Evolutionary conservation across 2,797 vertebrate genomes (phyloP).

Genomic region (Gila robusta): DNA sequence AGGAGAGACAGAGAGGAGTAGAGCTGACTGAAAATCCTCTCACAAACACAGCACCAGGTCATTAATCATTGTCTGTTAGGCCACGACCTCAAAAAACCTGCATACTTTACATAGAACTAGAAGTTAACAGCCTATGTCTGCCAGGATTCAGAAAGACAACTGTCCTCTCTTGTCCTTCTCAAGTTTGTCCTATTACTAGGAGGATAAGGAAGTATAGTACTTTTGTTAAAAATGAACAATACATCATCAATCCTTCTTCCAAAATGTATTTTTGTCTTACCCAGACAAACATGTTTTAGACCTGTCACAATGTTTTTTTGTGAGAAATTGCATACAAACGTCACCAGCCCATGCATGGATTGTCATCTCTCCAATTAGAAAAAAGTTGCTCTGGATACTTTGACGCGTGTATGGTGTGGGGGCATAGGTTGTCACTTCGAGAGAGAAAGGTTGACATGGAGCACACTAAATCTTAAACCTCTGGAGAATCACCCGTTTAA

Average conservation of each 20-base stretch:
- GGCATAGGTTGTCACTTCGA: background rate
- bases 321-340: background rate
- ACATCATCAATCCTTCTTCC: background rate
- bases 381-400: background rate
- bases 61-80: constrained; percentile 49
- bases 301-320: background rate
- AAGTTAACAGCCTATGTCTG: constrained; percentile 31
- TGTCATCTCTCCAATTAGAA: background rate
- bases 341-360: background rate
- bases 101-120: constrained; percentile 31
- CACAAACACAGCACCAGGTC: constrained; percentile 33
- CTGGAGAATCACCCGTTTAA: no score
- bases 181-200: constrained; percentile 14
- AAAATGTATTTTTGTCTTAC: background rate
- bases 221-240: background rate
- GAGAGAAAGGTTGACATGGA: background rate
- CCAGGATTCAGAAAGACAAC: constrained; percentile 23
- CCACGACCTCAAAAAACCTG: constrained; percentile 36
- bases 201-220: background rate
- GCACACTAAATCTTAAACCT: background rate
- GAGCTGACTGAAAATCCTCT: constrained; percentile 37
- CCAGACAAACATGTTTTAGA: background rate
- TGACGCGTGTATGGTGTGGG: background rate
- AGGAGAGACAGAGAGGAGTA: constrained; percentile 21
- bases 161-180: constrained; percentile 21